Evolutionary conservation across 2,113 vertebrate species (phyloP), one percentile per base, ranked within the genome.

Genomic region (Geococcyx californianus): DNA sequence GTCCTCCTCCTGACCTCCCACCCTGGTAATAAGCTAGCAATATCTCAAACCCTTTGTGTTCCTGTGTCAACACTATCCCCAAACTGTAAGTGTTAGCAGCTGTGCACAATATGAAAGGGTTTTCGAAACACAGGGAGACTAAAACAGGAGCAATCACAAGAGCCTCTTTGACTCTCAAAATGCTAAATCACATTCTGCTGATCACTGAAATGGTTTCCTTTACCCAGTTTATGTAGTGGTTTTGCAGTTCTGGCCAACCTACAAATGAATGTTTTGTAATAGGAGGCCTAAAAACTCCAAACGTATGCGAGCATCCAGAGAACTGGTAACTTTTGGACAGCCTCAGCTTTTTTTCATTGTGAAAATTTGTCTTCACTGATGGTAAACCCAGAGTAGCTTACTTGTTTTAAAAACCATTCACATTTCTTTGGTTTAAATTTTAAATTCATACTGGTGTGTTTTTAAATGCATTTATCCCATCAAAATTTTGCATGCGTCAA

Each of bases 1-100:
- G 72, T 79, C 92, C 90, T 93, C 83, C 75, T 52, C 51, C 59
- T 96, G 95, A 93, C 90, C 94, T 90, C 67, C 90, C 90, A 85
- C 67, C 85, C 88, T 92, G 75, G 85, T 38, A 94, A 80, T 92
- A 92, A 94, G 89, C 78, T 58, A 79, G 86, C 88, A 88, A 86
- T 93, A 94, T 92, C 95, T 96, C 94, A 96, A 84, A 3, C 88
- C 86, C 63, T 95, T 88, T 90, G 92, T 97, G 88, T 90, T 96
- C 88, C 88, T 93, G 79, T 95, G 88, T 97, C 96, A 97, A 95
- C 95, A 90, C 90, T n/a, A 96, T 59, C 88, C 94, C 94, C 92
- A 92, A 93, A 95, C 79, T 86, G 64, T 95, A 95, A 97, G 63
- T 92, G 94, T 31, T 94, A 88, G 95, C 96, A 97, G 96, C 96